These are phyloP conservation scores for Macrosteles quadrilineatus DNA, from an alignment of 1,140 invertebrate genomes.

Conservation along the genomic window DNA sequence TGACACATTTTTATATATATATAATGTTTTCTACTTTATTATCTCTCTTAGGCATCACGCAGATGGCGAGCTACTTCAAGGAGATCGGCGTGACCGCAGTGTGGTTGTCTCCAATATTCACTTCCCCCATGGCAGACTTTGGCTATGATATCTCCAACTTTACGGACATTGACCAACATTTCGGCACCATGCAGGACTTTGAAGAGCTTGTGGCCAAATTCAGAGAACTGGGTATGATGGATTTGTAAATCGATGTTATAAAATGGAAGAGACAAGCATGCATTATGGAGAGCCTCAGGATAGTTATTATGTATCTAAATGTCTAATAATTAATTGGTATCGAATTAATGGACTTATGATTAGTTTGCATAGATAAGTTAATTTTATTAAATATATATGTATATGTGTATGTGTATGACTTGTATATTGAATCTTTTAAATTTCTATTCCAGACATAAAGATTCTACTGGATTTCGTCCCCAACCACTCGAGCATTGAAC, in stretches of 20 bases:
- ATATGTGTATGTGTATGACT: too few relatives aligned
- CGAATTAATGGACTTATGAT: too few relatives aligned
- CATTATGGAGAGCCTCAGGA: too few relatives aligned
- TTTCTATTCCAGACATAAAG: slow-evolving; percentile 66
- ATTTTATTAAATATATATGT: too few relatives aligned
- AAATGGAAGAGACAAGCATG: too few relatives aligned
- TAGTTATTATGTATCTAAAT: too few relatives aligned
- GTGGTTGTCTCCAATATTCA: slow-evolving; percentile 73
- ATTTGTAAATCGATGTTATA: too few relatives aligned
- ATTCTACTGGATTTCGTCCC: slow-evolving; percentile 83
- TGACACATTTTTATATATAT: too few relatives aligned
- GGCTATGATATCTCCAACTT: slow-evolving; percentile 61
- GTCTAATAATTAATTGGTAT: too few relatives aligned
- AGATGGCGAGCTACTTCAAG: slow-evolving; percentile 63
- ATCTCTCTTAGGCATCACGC: slow-evolving; percentile 61
- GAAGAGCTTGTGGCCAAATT: slow-evolving; percentile 43
- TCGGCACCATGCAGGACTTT: slow-evolving; percentile 56
- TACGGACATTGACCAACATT: slow-evolving; percentile 51
- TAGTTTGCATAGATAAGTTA: too few relatives aligned
- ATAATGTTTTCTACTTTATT: too few relatives aligned
- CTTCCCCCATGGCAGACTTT: slow-evolving; percentile 67
- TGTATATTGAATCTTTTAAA: too few relatives aligned
- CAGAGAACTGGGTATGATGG: slow-evolving; percentile 40
- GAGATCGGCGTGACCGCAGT: slow-evolving; percentile 65
- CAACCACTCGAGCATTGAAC: slow-evolving; percentile 79